phyloP scores from a whole-genome alignment of 2,888 invertebrate genomes.

The Drosophila antonietae region DNA sequence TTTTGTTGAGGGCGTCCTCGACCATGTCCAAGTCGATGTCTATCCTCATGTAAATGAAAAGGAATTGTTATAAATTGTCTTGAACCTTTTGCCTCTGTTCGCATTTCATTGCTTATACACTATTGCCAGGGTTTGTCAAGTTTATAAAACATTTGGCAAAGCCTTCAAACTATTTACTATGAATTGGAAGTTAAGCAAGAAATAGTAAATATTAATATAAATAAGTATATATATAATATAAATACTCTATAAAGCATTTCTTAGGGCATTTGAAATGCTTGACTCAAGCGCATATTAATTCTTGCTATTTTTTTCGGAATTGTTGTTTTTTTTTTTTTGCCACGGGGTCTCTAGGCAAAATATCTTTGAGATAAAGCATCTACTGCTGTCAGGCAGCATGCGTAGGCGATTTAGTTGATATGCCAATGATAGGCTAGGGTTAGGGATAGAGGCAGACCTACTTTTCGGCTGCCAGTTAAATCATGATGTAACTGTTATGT shows the following conservation, averaged over 20 bases:
- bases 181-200: too few relatives aligned
- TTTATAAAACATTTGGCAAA: background rate
- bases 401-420: conserved; percentile 63
- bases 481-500: conserved; percentile 55
- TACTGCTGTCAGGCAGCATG: conserved; percentile 54
- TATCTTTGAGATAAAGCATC: conserved; percentile 69
- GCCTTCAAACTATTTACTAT: background rate
- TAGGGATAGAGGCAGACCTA: background rate
- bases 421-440: conserved; percentile 8
- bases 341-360: conserved; percentile 34
- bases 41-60: conserved; percentile 63
- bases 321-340: conserved; percentile 52
- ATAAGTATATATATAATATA: too few relatives aligned
- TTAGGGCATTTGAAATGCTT: background rate
- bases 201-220: too few relatives aligned
- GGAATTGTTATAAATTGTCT: conserved; percentile 74
- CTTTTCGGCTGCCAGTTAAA: conserved; percentile 30
- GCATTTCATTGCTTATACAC: conserved; percentile 14
- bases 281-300: background rate
- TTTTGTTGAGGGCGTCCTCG: conserved; percentile 3
- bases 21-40: conserved; percentile 14
- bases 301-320: conserved; percentile 23
- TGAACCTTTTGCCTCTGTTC: conserved; percentile 41
- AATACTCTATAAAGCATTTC: background rate
- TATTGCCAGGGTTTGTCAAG: background rate